Evolutionary conservation across 2,888 invertebrate genomes (phyloP).

Genomic region (Melanostoma scalare): DNA sequence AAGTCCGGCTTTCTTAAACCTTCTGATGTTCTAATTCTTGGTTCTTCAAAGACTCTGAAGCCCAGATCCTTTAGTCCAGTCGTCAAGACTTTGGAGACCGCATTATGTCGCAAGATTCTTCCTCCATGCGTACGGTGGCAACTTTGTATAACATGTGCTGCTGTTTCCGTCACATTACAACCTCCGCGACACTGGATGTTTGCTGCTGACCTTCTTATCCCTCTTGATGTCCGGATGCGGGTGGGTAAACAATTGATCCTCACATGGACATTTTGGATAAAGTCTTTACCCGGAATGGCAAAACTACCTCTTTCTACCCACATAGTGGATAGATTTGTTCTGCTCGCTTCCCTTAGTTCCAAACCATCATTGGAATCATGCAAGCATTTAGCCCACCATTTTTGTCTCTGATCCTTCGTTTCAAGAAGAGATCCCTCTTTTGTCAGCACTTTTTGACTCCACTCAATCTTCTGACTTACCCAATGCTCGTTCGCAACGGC

Average conservation of each 20-base stretch:
- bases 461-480: too few species aligned
- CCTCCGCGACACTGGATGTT: neutral
- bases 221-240: slow-evolving; percentile 2
- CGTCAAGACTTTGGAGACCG: too few species aligned
- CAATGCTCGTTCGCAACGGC: too few species aligned
- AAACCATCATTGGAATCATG: neutral
- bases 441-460: too few species aligned
- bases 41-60: too few species aligned
- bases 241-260: neutral
- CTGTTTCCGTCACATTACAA: too few species aligned
- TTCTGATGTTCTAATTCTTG: too few species aligned
- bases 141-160: too few species aligned
- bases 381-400: neutral
- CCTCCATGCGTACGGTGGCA: too few species aligned
- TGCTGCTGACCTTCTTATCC: neutral
- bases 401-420: neutral
- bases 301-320: neutral
- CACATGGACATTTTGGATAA: neutral
- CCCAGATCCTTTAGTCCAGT: too few species aligned
- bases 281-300: neutral
- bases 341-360: neutral
- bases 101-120: too few species aligned
- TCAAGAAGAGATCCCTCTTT: neutral
- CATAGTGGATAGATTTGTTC: neutral
- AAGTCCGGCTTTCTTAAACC: too few species aligned